Percentiles rank a stretch among this genome's conserved stretches.
Evolutionary conservation across 2,888 invertebrate genomes (phyloP).

Genomic region (Aradus depressus): DNA sequence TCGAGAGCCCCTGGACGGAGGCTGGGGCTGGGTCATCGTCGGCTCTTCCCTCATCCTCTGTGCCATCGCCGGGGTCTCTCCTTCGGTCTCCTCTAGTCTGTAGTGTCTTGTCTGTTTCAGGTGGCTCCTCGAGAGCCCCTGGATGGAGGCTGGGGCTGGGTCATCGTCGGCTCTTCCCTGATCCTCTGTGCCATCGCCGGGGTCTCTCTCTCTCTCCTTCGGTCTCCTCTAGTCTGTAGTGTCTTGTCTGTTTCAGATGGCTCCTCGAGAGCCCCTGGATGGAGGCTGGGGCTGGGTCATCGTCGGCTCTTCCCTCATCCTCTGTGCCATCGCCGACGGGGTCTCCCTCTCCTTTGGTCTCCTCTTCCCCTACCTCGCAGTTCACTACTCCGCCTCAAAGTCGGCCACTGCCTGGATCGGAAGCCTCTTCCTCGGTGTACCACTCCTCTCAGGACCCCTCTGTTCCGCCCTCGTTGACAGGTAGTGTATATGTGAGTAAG

Average conservation of each 20-base stretch:
- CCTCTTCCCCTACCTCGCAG: constrained; percentile 69
- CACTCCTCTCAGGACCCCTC: constrained; percentile 69
- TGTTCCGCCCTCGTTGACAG: constrained; percentile 76
- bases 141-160: constrained; percentile 83
- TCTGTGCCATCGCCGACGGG: constrained; percentile 85
- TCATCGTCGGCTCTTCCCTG: constrained; percentile 75
- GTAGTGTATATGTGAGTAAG: no score
- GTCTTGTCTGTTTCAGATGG: constrained; percentile 3
- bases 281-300: constrained; percentile 87
- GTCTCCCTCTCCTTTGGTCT: constrained; percentile 88
- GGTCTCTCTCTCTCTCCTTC: constrained; percentile 82
- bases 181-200: constrained; percentile 82
- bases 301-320: constrained; percentile 69
- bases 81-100: constrained; percentile 81
- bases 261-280: constrained; percentile 49
- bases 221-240: constrained; percentile 82
- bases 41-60: constrained; percentile 73
- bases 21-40: constrained; percentile 86
- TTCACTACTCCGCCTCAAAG: constrained; percentile 68
- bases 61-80: constrained; percentile 86
- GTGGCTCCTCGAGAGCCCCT: no score
- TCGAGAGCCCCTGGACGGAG: constrained; percentile 56
- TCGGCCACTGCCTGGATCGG: constrained; percentile 84
- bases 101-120: no score
- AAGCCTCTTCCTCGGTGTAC: constrained; percentile 79